Conservation (phyloP, 2,113 vertebrate genomes). For the Alexandromys fortis region DNA sequence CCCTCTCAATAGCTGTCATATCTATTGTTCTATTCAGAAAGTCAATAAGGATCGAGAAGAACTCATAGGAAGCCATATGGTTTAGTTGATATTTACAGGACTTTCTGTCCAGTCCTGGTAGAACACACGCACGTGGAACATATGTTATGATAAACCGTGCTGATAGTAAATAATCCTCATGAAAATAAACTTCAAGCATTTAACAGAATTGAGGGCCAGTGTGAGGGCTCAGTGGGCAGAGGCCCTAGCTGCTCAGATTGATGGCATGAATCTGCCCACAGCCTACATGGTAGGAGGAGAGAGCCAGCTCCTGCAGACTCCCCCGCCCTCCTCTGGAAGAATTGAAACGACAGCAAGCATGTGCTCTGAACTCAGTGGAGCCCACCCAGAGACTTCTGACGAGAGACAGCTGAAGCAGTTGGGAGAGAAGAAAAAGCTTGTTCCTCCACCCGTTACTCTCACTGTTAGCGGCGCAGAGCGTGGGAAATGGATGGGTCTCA, state of each 20-base stretch:
- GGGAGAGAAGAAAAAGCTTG: background rate
- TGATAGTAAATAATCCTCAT: background rate
- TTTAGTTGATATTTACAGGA: background rate
- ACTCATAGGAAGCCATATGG: background rate
- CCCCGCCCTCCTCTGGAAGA: background rate
- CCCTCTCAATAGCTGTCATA: background rate
- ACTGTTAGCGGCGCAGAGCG: background rate
- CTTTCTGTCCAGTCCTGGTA: background rate
- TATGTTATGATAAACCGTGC: background rate
- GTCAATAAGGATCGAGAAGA: background rate
- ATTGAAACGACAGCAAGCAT: background rate
- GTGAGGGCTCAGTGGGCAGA: background rate
- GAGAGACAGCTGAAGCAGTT: background rate
- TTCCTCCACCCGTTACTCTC: background rate
- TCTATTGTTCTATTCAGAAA: constrained; percentile 28
- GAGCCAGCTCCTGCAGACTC: no score
- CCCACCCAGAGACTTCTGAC: background rate
- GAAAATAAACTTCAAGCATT: constrained; percentile 2
- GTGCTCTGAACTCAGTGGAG: background rate
- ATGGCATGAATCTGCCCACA: background rate
- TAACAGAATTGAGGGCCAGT: background rate
- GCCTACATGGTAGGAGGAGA: background rate
- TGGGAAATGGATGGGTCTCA: background rate
- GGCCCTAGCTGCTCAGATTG: background rate
- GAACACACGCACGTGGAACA: background rate